These are phyloP conservation scores for Anhinga anhinga DNA, from an alignment of 2,113 vertebrate genomes.

Conservation along the genomic window DNA sequence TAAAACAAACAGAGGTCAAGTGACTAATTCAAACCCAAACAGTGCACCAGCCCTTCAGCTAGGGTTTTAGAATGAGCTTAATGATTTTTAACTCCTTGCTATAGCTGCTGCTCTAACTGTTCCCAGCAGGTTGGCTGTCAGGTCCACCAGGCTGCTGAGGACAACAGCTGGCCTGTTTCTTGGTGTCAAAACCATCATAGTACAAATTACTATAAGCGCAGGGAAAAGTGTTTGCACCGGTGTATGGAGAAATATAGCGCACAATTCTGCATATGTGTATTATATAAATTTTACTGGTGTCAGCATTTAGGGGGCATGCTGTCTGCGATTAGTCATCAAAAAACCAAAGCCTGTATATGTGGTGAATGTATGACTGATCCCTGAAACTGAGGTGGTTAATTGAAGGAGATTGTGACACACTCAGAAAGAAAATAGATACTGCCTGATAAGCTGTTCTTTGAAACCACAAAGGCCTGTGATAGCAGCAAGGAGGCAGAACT, in stretches of 20 bases:
- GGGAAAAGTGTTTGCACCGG: neutral
- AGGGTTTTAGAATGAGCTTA: slow-evolving; percentile 8
- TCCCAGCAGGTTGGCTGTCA: neutral
- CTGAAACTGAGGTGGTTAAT: neutral
- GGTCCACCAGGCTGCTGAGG: neutral
- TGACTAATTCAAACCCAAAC: slow-evolving; percentile 55
- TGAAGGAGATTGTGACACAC: neutral
- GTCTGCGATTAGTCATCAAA: neutral
- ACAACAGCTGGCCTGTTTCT: neutral
- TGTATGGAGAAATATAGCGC: neutral
- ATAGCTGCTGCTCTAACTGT: neutral
- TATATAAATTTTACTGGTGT: neutral
- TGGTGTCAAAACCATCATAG: neutral
- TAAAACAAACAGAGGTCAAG: slow-evolving; percentile 49
- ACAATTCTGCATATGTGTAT: neutral
- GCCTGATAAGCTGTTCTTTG: neutral
- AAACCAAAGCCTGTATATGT: neutral
- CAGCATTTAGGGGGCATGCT: neutral
- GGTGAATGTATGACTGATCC: neutral
- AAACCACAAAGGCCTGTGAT: neutral
- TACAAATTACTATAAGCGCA: neutral
- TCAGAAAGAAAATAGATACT: neutral
- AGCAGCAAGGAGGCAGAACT: neutral
- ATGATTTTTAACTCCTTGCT: slow-evolving; percentile 46
- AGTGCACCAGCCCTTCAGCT: neutral